Base-by-base conservation (phyloP, 2,888 invertebrate species). In the Lasioglossum lativentre region DNA sequence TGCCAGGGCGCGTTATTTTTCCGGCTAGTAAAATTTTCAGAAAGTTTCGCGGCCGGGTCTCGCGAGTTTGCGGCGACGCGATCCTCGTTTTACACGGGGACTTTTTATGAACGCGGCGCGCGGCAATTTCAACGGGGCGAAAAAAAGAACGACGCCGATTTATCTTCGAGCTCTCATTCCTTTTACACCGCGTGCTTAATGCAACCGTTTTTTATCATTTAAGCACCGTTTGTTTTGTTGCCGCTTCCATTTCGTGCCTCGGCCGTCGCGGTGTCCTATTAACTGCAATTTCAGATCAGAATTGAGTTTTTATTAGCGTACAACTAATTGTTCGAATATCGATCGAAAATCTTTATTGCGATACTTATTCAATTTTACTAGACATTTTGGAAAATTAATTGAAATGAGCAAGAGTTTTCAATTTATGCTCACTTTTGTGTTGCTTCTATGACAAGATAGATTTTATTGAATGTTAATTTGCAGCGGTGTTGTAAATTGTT, bases 21-120 rank as follows among this genome's bases (percentile, higher is more conserved):
- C 27, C 56, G 23, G 45, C 59, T 42, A 52, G 47, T 45, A 45
- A 59, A 75, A 80, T 63, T 81, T 81, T 16, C 10, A 73, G 14
- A 16, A 71, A 71, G 19, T 74, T 74, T 34, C 70, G 5, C 42
- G 66, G 27, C n/a, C 30, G 45, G 14, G 70, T 19, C n/a, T 70
- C 70, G 34, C 19, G 6, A 47, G 70, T 77, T 52, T 27, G 38
- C 38, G 47, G 42, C 63, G 40, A 40, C n/a, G 68, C 72, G 59
- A 19, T 59, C 42, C 45, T 34, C 63, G 5, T 59, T 45, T 70
- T 40, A 30, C 68, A 12, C 66, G 34, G 45, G 19, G 8, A 68
- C 77, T 70, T 68, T 45, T 56, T 52, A 66, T n/a, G 45, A 70
- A 42, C 78, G 73, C 47, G n/a, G 38, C 47, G 19, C 38, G 12